Base-by-base conservation (phyloP, 92 coral and sea anemone genomes). In the Actinostola sp. region DNA sequence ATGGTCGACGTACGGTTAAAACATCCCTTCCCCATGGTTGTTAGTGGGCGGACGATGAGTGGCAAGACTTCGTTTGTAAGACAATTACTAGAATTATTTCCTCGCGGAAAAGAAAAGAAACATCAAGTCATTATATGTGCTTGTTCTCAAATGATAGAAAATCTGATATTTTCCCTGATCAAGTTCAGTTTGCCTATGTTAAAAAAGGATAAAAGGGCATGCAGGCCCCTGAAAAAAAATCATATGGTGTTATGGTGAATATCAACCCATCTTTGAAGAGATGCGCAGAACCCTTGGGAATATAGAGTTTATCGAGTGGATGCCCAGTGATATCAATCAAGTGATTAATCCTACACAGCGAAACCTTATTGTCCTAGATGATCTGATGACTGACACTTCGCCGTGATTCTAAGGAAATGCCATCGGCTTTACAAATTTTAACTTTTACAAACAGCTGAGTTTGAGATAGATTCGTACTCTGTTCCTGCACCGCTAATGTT, bases 41-140 rank as follows among this genome's bases (percentile, higher is more conserved):
- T 59, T 0, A 9, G 42, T 0, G 84, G 84, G 0, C 77, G 77
- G 0, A 78, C 77, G 16, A 70, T 70, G 76, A 17, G 85, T 20
- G 79, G 85, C 16, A 78, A 78, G 60, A 78, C 76, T 28, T 61
- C 61, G 30, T 78, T 78, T 33, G 84, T 67, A 27, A 75, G 70
- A 64, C 48, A 64, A 46, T 38, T 77, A 26, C 8, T 77, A 23
- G 83, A 67, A 61, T 49, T 8, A 45, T 66, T 76, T 52, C 28
- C 62, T 0, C 8, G 13, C 0, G 65, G 44, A 27, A 76, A 76
- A 39, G 83, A 66, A 16, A 56, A 8, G 75, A 2, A 67, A 51
- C 27, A 77, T 77, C 0, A 55, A 61, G 48, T 31, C 69, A 66
- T 20, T 77, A 77, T 25, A 30, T 77, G 0, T 70, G 72, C 16